Base-by-base conservation (phyloP, 2,113 vertebrate genomes). In the Pheucticus melanocephalus region DNA sequence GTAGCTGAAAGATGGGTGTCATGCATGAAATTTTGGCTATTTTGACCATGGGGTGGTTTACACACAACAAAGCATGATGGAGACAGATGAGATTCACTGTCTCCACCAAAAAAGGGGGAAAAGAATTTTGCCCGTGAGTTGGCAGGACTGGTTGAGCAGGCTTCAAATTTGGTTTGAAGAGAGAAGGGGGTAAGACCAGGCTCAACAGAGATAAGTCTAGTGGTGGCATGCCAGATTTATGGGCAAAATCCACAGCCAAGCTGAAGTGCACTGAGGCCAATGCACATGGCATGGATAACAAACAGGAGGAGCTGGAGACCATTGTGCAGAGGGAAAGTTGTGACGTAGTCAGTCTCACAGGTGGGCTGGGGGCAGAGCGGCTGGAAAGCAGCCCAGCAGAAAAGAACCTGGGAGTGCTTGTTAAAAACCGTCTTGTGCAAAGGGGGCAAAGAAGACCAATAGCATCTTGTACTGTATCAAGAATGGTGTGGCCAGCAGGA, bases 131-230 rank as follows among this genome's bases (percentile, higher is more conserved):
- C 5, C 13, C 5, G 2, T 40, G 25, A 63, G 30, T 63, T 0
- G 0, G 6, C 11, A 35, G 30, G 14, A 8, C 25, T 80, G 42
- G 4, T 42, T 48, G 25, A 57, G 14, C 15, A 4, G 15, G 8
- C 25, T 88, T 48, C 31, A 50, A 54, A 28, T 42, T 56, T 0
- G 0, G 3, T 48, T 31, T 72, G 57, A 71, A 35, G 25, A 40
- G 42, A 64, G 48, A 35, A 64, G 11, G 1, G 3, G 12, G 7
- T 40, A 56, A 88, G 17, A 42, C 13, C 17, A 48, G 17, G 13
- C 7, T 48, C 25, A 48, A 22, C 21, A 72, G 66, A 64, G 17
- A 24, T 39, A 18, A 68, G 53, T 17, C 28, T 39, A 21, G 15
- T 20, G 2, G 10, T 54, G 11, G 4, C 31, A 35, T 35, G 42